Conservation (phyloP, 2,888 invertebrate species). For the Sinotaia quadrata region DNA sequence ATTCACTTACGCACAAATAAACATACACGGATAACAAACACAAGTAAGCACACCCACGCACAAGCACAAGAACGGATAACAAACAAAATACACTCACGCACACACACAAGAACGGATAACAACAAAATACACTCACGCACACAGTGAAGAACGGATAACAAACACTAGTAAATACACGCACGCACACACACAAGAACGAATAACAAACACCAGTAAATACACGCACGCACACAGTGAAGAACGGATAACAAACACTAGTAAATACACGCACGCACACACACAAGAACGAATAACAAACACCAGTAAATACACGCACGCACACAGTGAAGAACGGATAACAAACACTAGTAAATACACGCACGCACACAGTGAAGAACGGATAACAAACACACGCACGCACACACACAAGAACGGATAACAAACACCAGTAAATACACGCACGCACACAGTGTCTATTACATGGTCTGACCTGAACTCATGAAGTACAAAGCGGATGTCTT, state of each 20-base stretch:
- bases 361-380: no score
- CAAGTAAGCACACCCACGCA: conserved; percentile 4
- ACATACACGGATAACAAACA: background rate
- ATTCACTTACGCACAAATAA: background rate
- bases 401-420: background rate
- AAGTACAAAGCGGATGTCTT: no score
- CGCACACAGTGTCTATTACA: no score
- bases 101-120: background rate
- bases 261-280: no score
- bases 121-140: background rate
- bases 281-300: no score
- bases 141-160: background rate
- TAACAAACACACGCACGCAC: no score
- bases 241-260: background rate
- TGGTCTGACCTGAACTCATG: no score
- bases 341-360: no score
- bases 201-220: background rate
- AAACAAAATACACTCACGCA: background rate
- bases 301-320: no score
- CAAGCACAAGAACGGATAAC: background rate
- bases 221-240: background rate
- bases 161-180: background rate
- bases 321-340: no score
- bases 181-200: background rate
- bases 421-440: background rate